These are phyloP conservation scores for Xanthia icteritia DNA, from an alignment of 2,888 invertebrate genomes.

Conservation along the genomic window DNA sequence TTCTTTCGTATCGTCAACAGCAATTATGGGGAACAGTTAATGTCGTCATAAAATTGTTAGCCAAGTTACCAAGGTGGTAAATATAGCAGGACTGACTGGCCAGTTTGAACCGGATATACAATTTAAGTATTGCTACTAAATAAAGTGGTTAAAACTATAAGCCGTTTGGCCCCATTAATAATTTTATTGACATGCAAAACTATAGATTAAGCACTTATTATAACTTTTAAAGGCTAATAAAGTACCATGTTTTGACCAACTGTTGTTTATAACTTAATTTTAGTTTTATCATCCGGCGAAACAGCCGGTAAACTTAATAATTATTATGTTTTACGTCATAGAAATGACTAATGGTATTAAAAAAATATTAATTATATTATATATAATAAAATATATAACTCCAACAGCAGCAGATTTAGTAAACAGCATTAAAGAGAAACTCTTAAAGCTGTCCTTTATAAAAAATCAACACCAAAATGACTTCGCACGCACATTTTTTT, in stretches of 20 bases:
- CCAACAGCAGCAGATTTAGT: not conserved
- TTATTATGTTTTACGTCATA: too few species aligned
- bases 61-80: not conserved
- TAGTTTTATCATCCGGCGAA: too few species aligned
- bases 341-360: too few species aligned
- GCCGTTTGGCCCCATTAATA: not conserved
- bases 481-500: slow-evolving; percentile 41
- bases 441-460: not conserved
- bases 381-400: too few species aligned
- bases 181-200: not conserved
- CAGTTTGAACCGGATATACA: not conserved
- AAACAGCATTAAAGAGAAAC: not conserved
- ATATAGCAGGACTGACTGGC: not conserved
- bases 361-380: too few species aligned
- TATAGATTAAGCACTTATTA: not conserved
- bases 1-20: too few species aligned
- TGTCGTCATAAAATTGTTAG: not conserved
- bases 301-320: too few species aligned
- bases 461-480: not conserved
- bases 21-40: too few species aligned
- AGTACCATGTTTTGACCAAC: too few species aligned
- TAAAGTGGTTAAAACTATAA: not conserved
- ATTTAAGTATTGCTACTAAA: not conserved
- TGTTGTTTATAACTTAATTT: too few species aligned
- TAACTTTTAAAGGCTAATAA: too few species aligned